Base-by-base conservation (phyloP, 1,140 invertebrate genomes). In the Drosophila lini region DNA sequence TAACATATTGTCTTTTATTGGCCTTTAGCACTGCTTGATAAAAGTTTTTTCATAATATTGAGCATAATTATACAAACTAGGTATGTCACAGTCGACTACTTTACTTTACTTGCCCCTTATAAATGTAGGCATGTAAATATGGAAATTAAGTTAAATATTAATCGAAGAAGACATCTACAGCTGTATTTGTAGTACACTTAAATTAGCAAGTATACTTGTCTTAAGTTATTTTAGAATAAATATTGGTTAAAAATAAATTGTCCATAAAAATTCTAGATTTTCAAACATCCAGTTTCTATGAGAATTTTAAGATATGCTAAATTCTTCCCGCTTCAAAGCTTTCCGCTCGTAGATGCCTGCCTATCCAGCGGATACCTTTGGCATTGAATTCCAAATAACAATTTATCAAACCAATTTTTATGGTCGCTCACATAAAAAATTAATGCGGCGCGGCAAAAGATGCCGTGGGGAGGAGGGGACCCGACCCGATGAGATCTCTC, bases 371-470 rank as follows among this genome's bases (percentile, higher is more conserved):
- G 57, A 64, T 77, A 81, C 68, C 79, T 76, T 57, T 45, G 53
- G 60, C 63, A 59, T 58, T 73, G 52, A 81, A 78, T 78, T 75
- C 78, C 85, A 83, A 83, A 86, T 78, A 80, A 91, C 78, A 91
- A 91, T 91, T 91, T 91, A 91, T 91, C 89, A 91, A 89, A 76
- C 67, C 50, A 69, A 85, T 71, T 88, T 91, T 91, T 82, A 91
- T 81, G 89, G 88, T 75, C 70, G 68, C 70, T 58, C 60, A 56
- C 78, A 91, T 89, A 83, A 91, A 91, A 91, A 86, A 64, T 80
- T 90, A 81, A 84, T 89, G 81, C 57, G 61, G 25, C 22, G 32
- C 68, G 60, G 58, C 65, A 62, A 65, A 69, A 78, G 32, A 53
- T 47, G 13, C 50, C 31, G 13, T 41, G 40, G 45, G 65, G 40